Percentiles rank a stretch among this genome's conserved stretches.
phyloP scores from a whole-genome alignment of 1,140 invertebrate genomes.

The Planococcus citri region DNA sequence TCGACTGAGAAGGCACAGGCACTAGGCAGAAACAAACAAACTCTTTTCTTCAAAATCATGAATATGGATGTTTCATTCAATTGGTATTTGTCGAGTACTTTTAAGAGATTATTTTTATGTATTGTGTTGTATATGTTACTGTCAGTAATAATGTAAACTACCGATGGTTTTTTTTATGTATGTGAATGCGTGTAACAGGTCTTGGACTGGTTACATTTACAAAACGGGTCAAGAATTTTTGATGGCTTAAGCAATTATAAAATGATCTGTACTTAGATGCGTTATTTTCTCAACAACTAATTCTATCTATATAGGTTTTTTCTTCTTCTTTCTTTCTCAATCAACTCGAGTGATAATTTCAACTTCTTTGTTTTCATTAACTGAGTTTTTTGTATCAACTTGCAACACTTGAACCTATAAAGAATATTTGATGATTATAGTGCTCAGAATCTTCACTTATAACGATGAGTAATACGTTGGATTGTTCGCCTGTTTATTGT shows the following conservation, averaged over 20 bases:
- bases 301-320: no score
- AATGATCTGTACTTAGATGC: no score
- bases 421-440: no score
- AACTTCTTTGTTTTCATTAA: no score
- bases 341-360: no score
- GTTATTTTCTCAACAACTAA: no score
- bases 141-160: slow-evolving; percentile 4
- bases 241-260: not conserved
- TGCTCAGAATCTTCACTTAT: no score
- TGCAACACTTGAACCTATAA: no score
- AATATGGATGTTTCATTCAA: slow-evolving; percentile 18
- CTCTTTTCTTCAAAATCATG: slow-evolving; percentile 10
- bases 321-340: no score
- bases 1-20: not conserved
- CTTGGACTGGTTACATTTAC: not conserved
- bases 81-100: slow-evolving; percentile 11
- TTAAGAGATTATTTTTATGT: slow-evolving; percentile 15
- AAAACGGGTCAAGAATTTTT: not conserved
- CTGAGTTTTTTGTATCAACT: no score
- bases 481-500: no score
- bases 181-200: not conserved
- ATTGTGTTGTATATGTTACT: not conserved
- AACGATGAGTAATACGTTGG: no score
- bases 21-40: not conserved
- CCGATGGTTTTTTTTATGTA: not conserved